These are phyloP conservation scores for Gymnothorax reevesii DNA, from an alignment of 2,797 vertebrate genomes.

Conservation along the genomic window DNA sequence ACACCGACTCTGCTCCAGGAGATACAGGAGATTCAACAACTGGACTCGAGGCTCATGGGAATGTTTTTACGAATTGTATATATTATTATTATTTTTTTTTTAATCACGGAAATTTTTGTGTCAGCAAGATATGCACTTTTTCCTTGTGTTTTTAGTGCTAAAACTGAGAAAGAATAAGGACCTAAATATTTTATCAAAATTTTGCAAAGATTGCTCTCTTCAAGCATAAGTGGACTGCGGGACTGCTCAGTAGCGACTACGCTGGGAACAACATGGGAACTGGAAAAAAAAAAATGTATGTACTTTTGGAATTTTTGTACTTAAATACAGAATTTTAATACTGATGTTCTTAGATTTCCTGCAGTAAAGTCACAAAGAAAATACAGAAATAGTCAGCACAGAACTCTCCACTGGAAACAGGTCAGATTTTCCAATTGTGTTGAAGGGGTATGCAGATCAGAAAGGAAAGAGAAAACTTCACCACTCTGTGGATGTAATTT, in stretches of 20 bases:
- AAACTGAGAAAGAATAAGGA: not conserved
- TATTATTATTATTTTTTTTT: no score
- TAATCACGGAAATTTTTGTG: not conserved
- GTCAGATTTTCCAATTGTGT: not conserved
- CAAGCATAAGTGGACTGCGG: not conserved
- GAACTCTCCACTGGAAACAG: not conserved
- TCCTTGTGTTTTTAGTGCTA: not conserved
- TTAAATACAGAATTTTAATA: slow-evolving; percentile 8
- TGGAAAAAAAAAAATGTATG: not conserved
- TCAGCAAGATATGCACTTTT: slow-evolving; percentile 13
- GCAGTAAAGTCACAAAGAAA: not conserved
- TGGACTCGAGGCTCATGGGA: not conserved
- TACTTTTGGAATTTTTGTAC: slow-evolving; percentile 18
- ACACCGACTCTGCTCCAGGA: not conserved
- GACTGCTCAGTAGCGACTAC: not conserved
- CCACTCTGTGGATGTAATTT: no score
- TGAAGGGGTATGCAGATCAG: not conserved
- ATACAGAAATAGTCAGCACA: not conserved
- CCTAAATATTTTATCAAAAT: not conserved
- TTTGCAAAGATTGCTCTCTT: not conserved
- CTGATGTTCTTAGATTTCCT: not conserved
- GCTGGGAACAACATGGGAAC: not conserved
- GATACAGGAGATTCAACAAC: not conserved
- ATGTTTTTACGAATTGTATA: not conserved
- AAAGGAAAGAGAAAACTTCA: not conserved